Evolutionary conservation across 2,113 vertebrate species (phyloP).

Genomic region (Aphyosemion australe): DNA sequence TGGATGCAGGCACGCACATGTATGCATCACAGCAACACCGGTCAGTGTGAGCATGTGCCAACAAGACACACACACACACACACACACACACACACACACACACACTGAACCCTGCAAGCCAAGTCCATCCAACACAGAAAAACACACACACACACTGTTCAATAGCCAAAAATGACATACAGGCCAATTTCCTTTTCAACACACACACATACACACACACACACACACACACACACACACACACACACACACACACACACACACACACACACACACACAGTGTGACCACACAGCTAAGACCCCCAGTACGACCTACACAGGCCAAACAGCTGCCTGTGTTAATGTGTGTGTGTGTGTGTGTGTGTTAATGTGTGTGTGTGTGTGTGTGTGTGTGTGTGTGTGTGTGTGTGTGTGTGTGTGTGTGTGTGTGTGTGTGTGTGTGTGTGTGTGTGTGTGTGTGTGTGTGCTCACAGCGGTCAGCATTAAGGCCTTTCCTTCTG

Average conservation of each 20-base stretch:
- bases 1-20: constrained; percentile 34
- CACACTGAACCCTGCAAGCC: constrained; percentile 37
- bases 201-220: constrained; percentile 51
- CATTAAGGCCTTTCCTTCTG: constrained; percentile 55
- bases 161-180: constrained; percentile 38
- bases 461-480: constrained; percentile 57
- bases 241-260: constrained; percentile 51
- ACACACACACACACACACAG: constrained; percentile 48
- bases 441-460: not conserved
- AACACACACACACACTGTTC: constrained; percentile 38
- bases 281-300: constrained; percentile 69
- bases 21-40: constrained; percentile 20
- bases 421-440: no score
- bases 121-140: constrained; percentile 42
- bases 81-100: constrained; percentile 24
- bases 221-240: constrained; percentile 60
- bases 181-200: constrained; percentile 53
- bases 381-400: no score
- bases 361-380: no score
- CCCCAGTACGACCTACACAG: constrained; percentile 53
- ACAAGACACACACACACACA: constrained; percentile 37
- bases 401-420: no score
- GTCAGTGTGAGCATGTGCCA: constrained; percentile 49
- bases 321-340: constrained; percentile 10
- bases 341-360: constrained; percentile 17